Conservation (phyloP, 2,113 vertebrate species). For the Alethe diademata region DNA sequence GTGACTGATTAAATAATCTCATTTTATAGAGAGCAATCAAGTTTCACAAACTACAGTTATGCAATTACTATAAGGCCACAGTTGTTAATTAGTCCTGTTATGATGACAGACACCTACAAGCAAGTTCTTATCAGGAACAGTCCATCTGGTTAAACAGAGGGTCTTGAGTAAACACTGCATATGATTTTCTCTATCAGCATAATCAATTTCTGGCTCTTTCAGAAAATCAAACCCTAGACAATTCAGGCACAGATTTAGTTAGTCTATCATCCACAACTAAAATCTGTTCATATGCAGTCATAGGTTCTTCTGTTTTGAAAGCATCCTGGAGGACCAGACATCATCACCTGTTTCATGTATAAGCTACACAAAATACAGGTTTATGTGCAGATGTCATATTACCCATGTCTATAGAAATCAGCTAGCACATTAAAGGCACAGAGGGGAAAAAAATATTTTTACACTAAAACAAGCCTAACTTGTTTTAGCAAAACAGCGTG, state of each 20-base stretch:
- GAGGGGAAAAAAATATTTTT: neutral
- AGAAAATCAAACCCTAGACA: neutral
- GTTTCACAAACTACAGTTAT: neutral
- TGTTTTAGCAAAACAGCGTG: neutral
- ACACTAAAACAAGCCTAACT: constrained; percentile 17
- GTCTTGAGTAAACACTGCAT: neutral
- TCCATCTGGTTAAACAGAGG: neutral
- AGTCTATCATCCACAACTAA: neutral
- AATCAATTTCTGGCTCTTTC: neutral
- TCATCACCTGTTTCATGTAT: neutral
- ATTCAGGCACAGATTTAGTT: neutral
- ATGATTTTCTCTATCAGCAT: neutral
- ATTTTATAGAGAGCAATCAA: neutral
- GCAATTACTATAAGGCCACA: neutral
- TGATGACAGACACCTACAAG: neutral
- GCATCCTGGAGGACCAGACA: neutral
- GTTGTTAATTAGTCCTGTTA: neutral
- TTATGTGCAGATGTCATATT: neutral
- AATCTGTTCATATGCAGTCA: neutral
- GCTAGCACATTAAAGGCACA: neutral
- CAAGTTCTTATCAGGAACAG: neutral
- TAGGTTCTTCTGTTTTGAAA: neutral
- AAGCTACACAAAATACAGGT: neutral
- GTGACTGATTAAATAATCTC: neutral
- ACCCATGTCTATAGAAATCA: neutral